A percentile compares a stretch with the other conserved stretches of the same genome.
Evolutionary conservation across 2,888 invertebrate genomes (phyloP).

Genomic region (Lypha dubia): DNA sequence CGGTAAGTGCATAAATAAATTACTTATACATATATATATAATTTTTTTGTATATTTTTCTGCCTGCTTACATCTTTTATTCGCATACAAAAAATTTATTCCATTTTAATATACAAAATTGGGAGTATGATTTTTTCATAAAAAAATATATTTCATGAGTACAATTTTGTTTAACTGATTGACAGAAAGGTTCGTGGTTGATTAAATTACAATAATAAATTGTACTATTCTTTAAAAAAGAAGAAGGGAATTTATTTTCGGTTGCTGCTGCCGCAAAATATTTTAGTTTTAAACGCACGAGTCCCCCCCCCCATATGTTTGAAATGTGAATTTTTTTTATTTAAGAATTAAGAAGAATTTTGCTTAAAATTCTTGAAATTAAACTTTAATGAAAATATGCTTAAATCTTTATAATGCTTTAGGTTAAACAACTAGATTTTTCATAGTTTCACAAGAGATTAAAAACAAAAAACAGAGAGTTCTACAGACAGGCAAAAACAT

Average conservation of each 20-base stretch:
- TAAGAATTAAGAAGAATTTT: too few species aligned
- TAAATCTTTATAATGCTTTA: too few species aligned
- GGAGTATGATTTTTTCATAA: background rate
- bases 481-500: too few species aligned
- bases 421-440: too few species aligned
- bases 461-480: too few species aligned
- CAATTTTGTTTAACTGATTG: background rate
- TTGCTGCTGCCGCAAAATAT: background rate
- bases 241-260: background rate
- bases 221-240: background rate
- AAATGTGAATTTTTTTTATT: too few species aligned
- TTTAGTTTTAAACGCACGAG: background rate
- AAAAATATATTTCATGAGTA: background rate
- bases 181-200: background rate
- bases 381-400: too few species aligned
- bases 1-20: background rate
- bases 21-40: conserved; percentile 20
- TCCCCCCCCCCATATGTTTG: background rate
- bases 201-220: background rate
- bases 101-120: background rate
- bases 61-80: background rate
- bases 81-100: background rate
- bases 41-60: background rate
- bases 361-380: background rate
- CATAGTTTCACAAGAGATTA: too few species aligned